phyloP scores from a whole-genome alignment of 2,797 vertebrate species.

The Pantherophis vulpinus region DNA sequence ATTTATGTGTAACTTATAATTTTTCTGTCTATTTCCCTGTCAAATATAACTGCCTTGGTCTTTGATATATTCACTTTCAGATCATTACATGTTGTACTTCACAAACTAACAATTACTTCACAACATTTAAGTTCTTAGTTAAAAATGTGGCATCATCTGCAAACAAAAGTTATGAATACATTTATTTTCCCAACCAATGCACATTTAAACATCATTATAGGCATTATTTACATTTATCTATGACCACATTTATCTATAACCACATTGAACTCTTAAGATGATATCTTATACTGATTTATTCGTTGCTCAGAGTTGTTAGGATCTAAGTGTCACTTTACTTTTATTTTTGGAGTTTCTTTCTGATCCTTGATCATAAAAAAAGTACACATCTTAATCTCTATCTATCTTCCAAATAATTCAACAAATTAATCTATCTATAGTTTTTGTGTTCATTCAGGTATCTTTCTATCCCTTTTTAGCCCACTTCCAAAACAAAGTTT shows the following conservation, averaged over 20 bases:
- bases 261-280: not conserved
- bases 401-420: too few relatives aligned
- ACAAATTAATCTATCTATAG: too few relatives aligned
- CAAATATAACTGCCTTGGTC: not conserved
- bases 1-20: not conserved
- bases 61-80: not conserved
- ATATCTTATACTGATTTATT: not conserved
- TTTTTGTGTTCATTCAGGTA: too few relatives aligned
- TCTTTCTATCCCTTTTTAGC: too few relatives aligned
- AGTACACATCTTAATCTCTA: too few relatives aligned
- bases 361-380: too few relatives aligned
- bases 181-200: not conserved
- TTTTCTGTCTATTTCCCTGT: not conserved
- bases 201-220: not conserved
- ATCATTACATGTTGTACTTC: not conserved
- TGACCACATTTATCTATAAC: not conserved
- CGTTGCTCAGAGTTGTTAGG: not conserved
- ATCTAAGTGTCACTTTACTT: too few relatives aligned
- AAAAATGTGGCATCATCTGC: not conserved
- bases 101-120: not conserved
- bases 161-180: not conserved
- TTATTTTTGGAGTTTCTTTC: too few relatives aligned
- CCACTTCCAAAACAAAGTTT: too few relatives aligned
- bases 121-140: not conserved
- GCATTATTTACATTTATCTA: not conserved